These are phyloP conservation scores for Spilosoma lubricipeda DNA, from an alignment of 2,888 invertebrate genomes.

Conservation along the genomic window DNA sequence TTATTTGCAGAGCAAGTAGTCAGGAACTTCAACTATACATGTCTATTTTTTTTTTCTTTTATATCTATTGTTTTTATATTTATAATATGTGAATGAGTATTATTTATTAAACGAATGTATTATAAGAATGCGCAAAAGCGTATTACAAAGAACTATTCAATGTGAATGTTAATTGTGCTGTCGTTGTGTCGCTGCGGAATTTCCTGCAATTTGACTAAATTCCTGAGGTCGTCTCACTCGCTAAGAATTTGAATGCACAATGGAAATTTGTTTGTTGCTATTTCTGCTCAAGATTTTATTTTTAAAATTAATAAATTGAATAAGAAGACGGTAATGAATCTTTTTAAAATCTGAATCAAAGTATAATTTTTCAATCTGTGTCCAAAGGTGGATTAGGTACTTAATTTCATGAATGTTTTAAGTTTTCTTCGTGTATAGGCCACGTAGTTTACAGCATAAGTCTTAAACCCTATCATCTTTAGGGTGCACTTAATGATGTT, in stretches of 20 bases:
- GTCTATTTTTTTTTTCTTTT: no score
- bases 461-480: no score
- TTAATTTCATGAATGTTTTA: no score
- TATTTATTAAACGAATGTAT: conserved; percentile 7
- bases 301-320: background rate
- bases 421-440: no score
- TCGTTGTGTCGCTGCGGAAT: conserved; percentile 42
- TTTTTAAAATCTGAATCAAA: background rate
- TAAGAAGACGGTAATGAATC: background rate
- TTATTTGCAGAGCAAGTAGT: background rate
- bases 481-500: no score
- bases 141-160: conserved; percentile 27
- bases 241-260: conserved; percentile 29
- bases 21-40: background rate
- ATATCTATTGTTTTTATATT: no score
- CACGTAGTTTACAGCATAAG: no score
- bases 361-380: background rate
- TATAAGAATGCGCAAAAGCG: conserved; percentile 21
- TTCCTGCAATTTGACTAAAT: conserved; percentile 50
- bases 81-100: background rate
- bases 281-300: conserved; percentile 5
- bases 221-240: conserved; percentile 38
- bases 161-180: conserved; percentile 49
- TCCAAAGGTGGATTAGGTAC: no score
- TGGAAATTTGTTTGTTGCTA: conserved; percentile 34